Base-by-base conservation (phyloP, 2,888 invertebrate genomes). In the Hirtodrosophila cameraria region DNA sequence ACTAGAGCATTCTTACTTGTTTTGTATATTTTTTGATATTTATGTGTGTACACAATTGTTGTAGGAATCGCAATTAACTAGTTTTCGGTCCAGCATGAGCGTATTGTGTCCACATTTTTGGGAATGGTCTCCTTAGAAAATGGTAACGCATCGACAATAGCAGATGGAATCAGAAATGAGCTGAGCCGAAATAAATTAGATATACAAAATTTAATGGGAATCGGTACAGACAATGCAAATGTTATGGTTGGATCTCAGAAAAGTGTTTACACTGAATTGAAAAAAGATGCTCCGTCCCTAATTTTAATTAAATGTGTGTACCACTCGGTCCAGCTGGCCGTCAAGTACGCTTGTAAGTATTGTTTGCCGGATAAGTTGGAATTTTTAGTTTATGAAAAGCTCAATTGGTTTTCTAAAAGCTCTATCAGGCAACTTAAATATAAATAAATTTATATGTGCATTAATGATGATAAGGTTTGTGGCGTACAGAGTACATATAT, bases 381-480 rank as follows among this genome's bases (percentile, higher is more conserved):
- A 30, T 53, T 53, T 48, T 35, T 53, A 15, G 35, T 52, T 18
- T 16, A 46, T 27, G 35, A 59, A 23, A 45, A 42, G n/a, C 20
- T 39, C 18, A 38, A 28, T 25, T 52, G 41, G 52, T 52, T 59
- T 52, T 18, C 12, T 12, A 57, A 49, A 35, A 48, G 55, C 33
- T 57, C 41, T 1, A 16, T 13, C n/a, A 16, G 41, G n/a, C 48
- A 57, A 35, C 12, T 54, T 2, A 23, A 45, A 5, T 49, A 50
- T 12, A 20, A 43, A 36, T 18, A 27, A 27, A 42, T 53, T 25
- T 53, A 53, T 48, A 18, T 42, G 38, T 46, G 25, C 23, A 38
- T 49, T 27, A 62, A 46, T 43, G 35, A 63, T 48, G 58, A 43
- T 13, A 41, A 58, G 52, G 52, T 60, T 33, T 52, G 7, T 54